A percentile compares a stretch with the other conserved stretches of the same genome.
These are phyloP conservation scores for Brenthis daphne DNA, from an alignment of 2,888 invertebrate genomes.

Conservation along the genomic window DNA sequence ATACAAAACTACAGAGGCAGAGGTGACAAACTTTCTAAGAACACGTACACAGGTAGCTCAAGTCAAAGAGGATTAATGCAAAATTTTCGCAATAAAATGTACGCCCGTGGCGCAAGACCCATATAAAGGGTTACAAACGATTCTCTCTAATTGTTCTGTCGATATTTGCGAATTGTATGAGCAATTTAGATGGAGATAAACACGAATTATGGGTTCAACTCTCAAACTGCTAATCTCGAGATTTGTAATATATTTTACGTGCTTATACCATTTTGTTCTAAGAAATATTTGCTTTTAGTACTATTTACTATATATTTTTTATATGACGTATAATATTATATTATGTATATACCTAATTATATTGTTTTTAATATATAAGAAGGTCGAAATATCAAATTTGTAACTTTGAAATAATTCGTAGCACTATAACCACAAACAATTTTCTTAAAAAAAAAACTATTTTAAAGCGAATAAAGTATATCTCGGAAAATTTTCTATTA, in stretches of 20 bases:
- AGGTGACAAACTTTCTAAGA: constrained; percentile 53
- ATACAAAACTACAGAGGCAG: constrained; percentile 53
- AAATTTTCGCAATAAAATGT: constrained; percentile 72
- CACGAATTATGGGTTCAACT: constrained; percentile 56
- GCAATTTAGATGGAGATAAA: constrained; percentile 74
- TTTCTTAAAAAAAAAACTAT: constrained; percentile 43
- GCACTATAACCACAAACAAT: background rate
- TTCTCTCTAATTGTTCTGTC: constrained; percentile 66
- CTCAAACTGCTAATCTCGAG: constrained; percentile 45
- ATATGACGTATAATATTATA: too few species aligned
- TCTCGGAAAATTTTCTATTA: constrained; percentile 73
- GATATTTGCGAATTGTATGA: constrained; percentile 60
- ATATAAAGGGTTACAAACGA: constrained; percentile 58
- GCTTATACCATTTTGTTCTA: background rate
- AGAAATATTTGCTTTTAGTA: background rate
- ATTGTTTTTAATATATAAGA: too few species aligned
- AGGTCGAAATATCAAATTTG: too few species aligned
- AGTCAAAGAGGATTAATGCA: constrained; percentile 60
- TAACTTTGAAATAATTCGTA: too few species aligned
- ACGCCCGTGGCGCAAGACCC: constrained; percentile 62
- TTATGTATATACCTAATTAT: too few species aligned
- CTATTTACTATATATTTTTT: too few species aligned
- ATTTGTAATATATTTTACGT: constrained; percentile 26
- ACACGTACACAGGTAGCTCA: constrained; percentile 64
- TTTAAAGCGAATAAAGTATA: constrained; percentile 50